Evolutionary conservation across 2,797 vertebrate species (phyloP).

Genomic region (Lophotriccus pileatus): DNA sequence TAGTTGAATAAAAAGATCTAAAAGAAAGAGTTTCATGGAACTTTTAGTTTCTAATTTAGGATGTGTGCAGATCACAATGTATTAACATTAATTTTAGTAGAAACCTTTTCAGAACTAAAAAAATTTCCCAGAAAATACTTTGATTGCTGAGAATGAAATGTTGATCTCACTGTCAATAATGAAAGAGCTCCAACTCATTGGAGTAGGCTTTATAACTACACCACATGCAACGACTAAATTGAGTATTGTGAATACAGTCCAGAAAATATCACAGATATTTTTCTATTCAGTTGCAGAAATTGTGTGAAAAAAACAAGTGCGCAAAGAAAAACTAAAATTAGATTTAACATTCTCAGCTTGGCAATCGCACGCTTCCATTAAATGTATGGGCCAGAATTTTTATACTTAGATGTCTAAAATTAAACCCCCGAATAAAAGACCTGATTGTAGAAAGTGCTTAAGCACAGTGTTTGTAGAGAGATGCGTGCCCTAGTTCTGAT

Average conservation of each 20-base stretch:
- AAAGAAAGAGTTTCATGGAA: constrained; percentile 7
- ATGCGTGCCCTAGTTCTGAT: constrained; percentile 22
- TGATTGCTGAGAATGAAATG: background rate
- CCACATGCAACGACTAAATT: background rate
- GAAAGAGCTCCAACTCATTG: background rate
- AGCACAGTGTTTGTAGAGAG: constrained; percentile 28
- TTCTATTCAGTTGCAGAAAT: constrained; percentile 46
- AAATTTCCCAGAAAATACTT: background rate
- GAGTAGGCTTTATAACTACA: background rate
- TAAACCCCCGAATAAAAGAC: constrained; percentile 43
- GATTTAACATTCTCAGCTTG: constrained; percentile 55
- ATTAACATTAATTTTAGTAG: constrained; percentile 9
- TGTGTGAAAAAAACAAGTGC: constrained; percentile 41
- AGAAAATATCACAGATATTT: constrained; percentile 59
- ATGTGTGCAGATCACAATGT: background rate
- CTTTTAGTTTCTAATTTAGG: background rate
- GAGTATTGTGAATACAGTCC: constrained; percentile 10
- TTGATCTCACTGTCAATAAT: background rate
- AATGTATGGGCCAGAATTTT: constrained; percentile 57
- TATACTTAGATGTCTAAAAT: constrained; percentile 61
- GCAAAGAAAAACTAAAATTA: constrained; percentile 62
- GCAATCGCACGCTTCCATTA: constrained; percentile 11
- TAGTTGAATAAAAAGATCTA: background rate
- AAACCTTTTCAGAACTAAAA: constrained; percentile 20
- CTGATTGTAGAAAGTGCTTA: constrained; percentile 58